Conservation (phyloP, 1,140 invertebrate species). For the Eriocheir sinensis region DNA sequence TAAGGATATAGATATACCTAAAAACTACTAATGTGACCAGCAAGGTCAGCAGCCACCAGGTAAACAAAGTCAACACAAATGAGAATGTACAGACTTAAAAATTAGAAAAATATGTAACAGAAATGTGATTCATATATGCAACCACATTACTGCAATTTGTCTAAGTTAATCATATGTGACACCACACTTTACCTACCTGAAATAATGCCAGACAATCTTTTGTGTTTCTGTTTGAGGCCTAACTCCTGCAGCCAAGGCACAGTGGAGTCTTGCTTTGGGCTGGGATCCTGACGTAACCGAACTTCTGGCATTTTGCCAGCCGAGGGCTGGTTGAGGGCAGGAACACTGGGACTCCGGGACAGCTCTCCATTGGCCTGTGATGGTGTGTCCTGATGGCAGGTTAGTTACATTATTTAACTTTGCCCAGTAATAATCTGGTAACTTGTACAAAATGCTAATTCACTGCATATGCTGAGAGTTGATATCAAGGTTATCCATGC, state of each 20-base stretch:
- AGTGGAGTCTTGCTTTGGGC: conserved; percentile 9
- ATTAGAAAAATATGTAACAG: no score
- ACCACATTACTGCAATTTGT: not conserved
- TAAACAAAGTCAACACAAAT: no score
- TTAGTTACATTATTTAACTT: no score
- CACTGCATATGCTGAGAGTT: no score
- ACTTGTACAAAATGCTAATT: no score
- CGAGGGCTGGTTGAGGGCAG: not conserved
- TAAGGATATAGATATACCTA: no score
- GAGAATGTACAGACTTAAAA: no score
- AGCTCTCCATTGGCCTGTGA: conserved; percentile 61
- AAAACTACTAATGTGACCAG: no score
- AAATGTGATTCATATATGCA: no score
- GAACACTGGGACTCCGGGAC: conserved; percentile 55
- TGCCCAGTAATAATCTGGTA: no score
- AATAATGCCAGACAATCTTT: conserved; percentile 58
- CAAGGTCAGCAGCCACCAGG: no score
- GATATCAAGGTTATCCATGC: not conserved
- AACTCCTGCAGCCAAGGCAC: conserved; percentile 67
- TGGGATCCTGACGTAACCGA: conserved; percentile 4
- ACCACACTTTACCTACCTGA: not conserved
- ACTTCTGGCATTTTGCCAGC: not conserved
- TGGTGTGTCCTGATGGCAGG: conserved; percentile 26
- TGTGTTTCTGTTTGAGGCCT: conserved; percentile 56
- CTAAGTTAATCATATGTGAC: no score